Evolutionary conservation across 2,113 vertebrate genomes (phyloP).

Genomic region (Fregata magnificens): DNA sequence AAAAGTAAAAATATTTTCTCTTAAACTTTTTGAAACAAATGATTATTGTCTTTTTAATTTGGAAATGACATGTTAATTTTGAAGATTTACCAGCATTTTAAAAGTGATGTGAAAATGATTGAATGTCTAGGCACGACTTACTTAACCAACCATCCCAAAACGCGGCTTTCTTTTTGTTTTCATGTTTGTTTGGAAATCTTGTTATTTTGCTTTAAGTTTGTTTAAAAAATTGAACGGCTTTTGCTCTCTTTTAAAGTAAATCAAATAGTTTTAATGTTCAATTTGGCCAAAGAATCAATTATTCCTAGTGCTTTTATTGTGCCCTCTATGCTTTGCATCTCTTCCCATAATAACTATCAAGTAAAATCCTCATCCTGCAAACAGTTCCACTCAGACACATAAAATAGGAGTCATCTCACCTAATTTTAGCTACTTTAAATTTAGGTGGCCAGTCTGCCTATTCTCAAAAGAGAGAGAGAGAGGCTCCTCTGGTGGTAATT

Average conservation of each 20-base stretch:
- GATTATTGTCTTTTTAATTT: not conserved
- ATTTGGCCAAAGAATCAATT: not conserved
- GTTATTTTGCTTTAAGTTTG: not conserved
- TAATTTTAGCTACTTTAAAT: slow-evolving; percentile 28
- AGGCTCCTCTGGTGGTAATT: slow-evolving; percentile 6
- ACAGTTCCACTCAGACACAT: not conserved
- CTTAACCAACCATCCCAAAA: not conserved
- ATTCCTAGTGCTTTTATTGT: not conserved
- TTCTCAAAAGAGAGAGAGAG: not conserved
- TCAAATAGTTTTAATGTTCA: not conserved
- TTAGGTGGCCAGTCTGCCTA: not conserved
- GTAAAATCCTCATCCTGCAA: not conserved
- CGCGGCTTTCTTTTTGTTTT: not conserved
- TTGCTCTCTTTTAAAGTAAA: not conserved
- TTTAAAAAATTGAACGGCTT: not conserved
- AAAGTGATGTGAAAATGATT: not conserved
- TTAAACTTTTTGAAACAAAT: not conserved
- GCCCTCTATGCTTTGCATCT: not conserved
- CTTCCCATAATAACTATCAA: not conserved
- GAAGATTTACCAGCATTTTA: not conserved
- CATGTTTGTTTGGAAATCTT: not conserved
- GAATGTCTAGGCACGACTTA: not conserved
- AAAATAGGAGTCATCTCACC: not conserved
- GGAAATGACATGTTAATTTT: not conserved
- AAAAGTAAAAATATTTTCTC: not conserved